Base-by-base conservation (phyloP, 2,888 invertebrate genomes). In the Chrysolina americana region DNA sequence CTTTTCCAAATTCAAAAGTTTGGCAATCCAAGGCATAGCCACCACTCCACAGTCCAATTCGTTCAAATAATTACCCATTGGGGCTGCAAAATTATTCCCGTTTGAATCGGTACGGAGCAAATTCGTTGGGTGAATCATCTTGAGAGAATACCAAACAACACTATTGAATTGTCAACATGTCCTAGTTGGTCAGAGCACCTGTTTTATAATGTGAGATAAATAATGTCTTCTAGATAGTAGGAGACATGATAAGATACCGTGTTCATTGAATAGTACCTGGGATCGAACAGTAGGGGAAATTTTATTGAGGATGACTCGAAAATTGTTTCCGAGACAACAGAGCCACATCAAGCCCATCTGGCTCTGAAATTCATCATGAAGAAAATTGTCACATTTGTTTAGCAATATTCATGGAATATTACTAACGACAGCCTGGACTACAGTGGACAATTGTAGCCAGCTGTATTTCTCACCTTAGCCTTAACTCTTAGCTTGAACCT, bases 21-120 rank as follows among this genome's bases (percentile, higher is more conserved):
- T 76, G 11, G 77, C 80, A 28, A 86, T 78, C 68, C 90, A 90
- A 73, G 89, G 89, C 65, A 90, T 68, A 0, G 83, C 85, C 15
- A 84, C 84, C 63, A 90, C 86, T 15, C 91, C 91, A 76, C 91
- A 91, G 81, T 91, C 91, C 23, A 90, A 72, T n/a, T 82, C 81
- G 64, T 80, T 80, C 64, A 78, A 74, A 64, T 83, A 81, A 63
- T 81, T 80, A 47, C 81, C 80, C 23, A 83, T 76, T 13, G 87
- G 86, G 10, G 87, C 86, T 15, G 85, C 80, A 81, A 87, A 86
- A 72, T 78, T 74, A 36, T 68, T 80, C 17, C 79, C 80, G 65
- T 82, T 79, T n/a, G 86, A 86, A 78, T 85, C 78, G n/a, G 83
- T 82, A 68, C 87, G 81, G 62, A 87, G 78, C 75, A 87, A 76